A percentile compares a stretch with the other conserved stretches of the same genome.
phyloP scores from a whole-genome alignment of 2,113 vertebrate species.

The Anhinga rufa region DNA sequence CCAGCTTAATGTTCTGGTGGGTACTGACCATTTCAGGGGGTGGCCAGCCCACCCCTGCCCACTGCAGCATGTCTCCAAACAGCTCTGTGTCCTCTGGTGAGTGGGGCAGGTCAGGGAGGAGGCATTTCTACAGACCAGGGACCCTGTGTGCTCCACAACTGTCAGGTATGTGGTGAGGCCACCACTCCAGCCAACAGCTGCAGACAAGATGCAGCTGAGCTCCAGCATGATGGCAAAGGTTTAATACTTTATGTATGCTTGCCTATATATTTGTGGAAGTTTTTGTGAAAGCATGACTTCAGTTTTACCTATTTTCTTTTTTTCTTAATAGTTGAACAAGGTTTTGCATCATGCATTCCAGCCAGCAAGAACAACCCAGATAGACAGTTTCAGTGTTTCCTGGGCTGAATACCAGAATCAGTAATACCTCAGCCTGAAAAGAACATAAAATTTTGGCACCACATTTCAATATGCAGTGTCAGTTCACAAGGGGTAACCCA shows the following conservation, averaged over 20 bases:
- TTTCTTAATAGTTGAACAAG: neutral
- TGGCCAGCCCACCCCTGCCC: neutral
- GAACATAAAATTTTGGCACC: neutral
- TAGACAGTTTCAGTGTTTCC: neutral
- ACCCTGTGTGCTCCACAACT: neutral
- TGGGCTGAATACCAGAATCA: neutral
- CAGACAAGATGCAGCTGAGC: fast-evolving
- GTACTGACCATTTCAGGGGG: neutral
- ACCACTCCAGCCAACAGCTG: neutral
- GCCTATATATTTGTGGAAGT: neutral
- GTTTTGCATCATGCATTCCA: neutral
- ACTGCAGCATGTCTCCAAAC: neutral
- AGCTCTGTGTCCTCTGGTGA: neutral
- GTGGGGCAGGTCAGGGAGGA: neutral
- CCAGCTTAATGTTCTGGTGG: neutral
- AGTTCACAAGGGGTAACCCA: conserved; percentile 50
- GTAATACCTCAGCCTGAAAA: neutral
- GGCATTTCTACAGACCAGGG: neutral
- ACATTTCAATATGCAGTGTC: conserved; percentile 4
- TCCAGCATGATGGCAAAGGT: neutral
- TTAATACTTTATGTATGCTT: neutral
- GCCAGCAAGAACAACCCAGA: neutral
- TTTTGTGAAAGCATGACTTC: neutral
- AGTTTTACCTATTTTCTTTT: neutral
- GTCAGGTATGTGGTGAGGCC: neutral